phyloP scores from a whole-genome alignment of 2,888 invertebrate genomes.

The Entomobrya proxima region DNA sequence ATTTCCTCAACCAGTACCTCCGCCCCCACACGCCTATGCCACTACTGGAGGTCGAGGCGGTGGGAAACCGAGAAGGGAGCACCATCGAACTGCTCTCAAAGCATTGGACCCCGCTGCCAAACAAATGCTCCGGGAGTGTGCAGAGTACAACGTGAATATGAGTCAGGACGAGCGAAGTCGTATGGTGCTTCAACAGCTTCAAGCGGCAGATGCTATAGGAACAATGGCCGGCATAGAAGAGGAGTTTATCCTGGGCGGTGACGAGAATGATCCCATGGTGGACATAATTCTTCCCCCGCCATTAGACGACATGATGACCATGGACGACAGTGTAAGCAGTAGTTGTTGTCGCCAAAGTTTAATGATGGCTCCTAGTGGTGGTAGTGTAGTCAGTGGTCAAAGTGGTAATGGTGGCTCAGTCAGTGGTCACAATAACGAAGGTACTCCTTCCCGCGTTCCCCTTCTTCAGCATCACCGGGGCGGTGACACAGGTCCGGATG shows the following conservation, averaged over 20 bases:
- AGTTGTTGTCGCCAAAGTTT: constrained; percentile 18
- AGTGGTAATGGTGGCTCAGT: constrained; percentile 45
- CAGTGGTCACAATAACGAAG: constrained; percentile 78
- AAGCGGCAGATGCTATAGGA: constrained; percentile 59
- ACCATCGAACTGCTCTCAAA: constrained; percentile 77
- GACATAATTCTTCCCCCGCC: constrained; percentile 64
- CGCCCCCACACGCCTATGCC: too few species aligned
- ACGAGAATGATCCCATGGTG: constrained; percentile 79
- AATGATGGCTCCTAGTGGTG: not conserved
- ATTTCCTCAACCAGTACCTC: constrained; percentile 77
- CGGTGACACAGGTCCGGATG: constrained; percentile 70
- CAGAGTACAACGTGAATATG: constrained; percentile 76
- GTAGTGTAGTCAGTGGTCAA: constrained; percentile 5
- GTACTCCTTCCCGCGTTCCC: constrained; percentile 87
- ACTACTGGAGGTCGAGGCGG: not conserved
- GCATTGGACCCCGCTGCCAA: constrained; percentile 75
- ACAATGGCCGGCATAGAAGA: constrained; percentile 78
- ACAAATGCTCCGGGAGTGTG: constrained; percentile 76
- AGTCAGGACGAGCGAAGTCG: constrained; percentile 76
- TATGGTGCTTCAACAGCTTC: constrained; percentile 76
- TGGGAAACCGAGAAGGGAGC: constrained; percentile 76
- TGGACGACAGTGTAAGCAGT: constrained; percentile 28
- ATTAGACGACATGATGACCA: constrained; percentile 41
- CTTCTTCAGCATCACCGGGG: constrained; percentile 81
- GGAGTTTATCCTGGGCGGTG: constrained; percentile 81